Conservation (phyloP, 23 tunicate genomes). For the Oikopleura vanhoeffeni region DNA sequence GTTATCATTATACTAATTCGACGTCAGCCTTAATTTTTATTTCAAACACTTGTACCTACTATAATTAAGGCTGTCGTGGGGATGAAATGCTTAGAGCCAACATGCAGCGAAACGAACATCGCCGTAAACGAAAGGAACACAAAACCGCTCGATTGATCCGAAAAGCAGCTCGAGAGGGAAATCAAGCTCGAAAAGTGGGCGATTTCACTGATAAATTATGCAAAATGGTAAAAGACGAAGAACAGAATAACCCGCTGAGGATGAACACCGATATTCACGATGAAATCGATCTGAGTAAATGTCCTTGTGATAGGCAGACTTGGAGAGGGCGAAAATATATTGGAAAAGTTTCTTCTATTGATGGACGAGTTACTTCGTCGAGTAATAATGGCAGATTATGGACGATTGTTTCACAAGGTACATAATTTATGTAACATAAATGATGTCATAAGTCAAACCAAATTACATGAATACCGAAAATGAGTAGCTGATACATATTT, state of each 20-base stretch:
- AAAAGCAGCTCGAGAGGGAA: not conserved
- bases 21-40: no score
- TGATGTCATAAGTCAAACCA: no score
- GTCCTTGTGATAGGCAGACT: not conserved
- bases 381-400: not conserved
- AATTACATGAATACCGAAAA: no score
- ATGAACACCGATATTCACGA: not conserved
- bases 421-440: no score
- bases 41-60: no score
- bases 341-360: not conserved
- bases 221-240: not conserved
- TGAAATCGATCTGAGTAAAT: not conserved
- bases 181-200: not conserved
- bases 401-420: slow-evolving; percentile 11
- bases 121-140: not conserved
- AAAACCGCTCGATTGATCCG: not conserved
- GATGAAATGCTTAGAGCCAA: not conserved
- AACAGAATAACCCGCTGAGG: not conserved
- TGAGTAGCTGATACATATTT: no score
- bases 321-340: not conserved
- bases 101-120: not conserved
- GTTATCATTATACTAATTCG: no score
- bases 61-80: not conserved
- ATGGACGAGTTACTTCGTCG: slow-evolving; percentile 9
- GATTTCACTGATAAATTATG: slow-evolving; percentile 1